These are phyloP conservation scores for Plotosus lineatus DNA, from an alignment of 2,113 vertebrate genomes.

Conservation along the genomic window DNA sequence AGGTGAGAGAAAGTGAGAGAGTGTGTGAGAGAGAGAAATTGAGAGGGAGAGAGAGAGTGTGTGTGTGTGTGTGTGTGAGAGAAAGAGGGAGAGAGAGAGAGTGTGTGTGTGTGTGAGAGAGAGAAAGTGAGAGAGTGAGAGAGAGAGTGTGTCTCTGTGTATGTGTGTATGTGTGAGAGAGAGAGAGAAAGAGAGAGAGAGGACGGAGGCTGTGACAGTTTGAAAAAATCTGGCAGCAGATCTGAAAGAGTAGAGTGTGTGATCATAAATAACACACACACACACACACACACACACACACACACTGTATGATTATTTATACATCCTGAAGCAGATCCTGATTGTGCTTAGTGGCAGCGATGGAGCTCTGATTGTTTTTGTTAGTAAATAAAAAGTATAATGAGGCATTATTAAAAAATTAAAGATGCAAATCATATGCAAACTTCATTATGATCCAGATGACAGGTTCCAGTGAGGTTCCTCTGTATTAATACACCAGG, in stretches of 20 bases:
- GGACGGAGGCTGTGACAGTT: not conserved
- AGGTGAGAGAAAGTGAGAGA: not conserved
- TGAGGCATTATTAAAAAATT: not conserved
- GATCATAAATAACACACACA: not conserved
- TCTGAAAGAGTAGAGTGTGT: not conserved
- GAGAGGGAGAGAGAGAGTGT: not conserved
- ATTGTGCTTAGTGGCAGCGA: not conserved
- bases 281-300: not conserved
- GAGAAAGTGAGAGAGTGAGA: too few relatives aligned
- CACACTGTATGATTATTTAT: not conserved
- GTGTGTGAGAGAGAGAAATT: not conserved
- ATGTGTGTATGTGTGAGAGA: too few relatives aligned
- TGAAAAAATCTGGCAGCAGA: conserved; percentile 22
- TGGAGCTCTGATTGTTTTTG: not conserved
- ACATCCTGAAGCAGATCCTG: not conserved
- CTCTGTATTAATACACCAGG: not conserved
- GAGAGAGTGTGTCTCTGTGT: too few relatives aligned
- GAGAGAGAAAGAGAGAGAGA: not conserved
- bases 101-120: too few relatives aligned
- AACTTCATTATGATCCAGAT: not conserved
- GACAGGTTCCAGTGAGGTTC: not conserved
- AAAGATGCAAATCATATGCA: not conserved
- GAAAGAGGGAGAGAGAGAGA: not conserved
- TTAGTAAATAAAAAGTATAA: not conserved
- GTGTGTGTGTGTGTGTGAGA: too few relatives aligned